Evolutionary conservation across 2,113 vertebrate genomes (phyloP), one percentile per base, ranked within the genome.

Genomic region (Sterrhoptilus dennistouni): DNA sequence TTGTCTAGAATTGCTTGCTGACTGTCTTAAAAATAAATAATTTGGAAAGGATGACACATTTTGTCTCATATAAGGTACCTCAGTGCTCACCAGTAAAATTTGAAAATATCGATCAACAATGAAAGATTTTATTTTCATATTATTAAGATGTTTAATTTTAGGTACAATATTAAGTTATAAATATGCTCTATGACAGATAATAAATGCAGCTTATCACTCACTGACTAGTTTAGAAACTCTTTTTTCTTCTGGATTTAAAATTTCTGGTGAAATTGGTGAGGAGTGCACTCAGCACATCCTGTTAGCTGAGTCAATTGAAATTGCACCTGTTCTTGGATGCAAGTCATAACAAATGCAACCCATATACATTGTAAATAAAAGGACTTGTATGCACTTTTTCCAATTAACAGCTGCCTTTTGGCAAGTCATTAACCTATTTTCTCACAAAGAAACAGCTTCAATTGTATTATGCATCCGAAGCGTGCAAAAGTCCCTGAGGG

Each of bases 341-440:
- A 86, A 96, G 90, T 93, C 93, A 86, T 77, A 94, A 96, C 85
- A 93, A 96, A 94, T 31, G 71, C 72, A 93, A 78, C 52, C 90
- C 83, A 35, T 83, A 80, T 5, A 81, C n/a, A 80, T 53, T 89
- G 89, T 87, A 83, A 91, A 93, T 83, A 77, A 92, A 96, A 93
- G 65, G 68, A 81, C 60, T 92, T 75, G 76, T 53, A 59, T 92
- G 95, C 93, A 81, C 85, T 96, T 94, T 81, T 96, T 52, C 76
- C 87, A 94, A 74, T 87, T 93, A 95, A 94, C 97, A 95, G 93
- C 91, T 96, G 93, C 93, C 97, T 97, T 95, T 95, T 96, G 96
- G 96, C 95, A 95, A 96, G 84, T 81, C 82, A 89, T 64, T 96
- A 96, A 95, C 97, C 97, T 93, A 95, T 96, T 97, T 98, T 97